Conservation (phyloP, 2,797 vertebrate species). For the Liasis olivaceus region DNA sequence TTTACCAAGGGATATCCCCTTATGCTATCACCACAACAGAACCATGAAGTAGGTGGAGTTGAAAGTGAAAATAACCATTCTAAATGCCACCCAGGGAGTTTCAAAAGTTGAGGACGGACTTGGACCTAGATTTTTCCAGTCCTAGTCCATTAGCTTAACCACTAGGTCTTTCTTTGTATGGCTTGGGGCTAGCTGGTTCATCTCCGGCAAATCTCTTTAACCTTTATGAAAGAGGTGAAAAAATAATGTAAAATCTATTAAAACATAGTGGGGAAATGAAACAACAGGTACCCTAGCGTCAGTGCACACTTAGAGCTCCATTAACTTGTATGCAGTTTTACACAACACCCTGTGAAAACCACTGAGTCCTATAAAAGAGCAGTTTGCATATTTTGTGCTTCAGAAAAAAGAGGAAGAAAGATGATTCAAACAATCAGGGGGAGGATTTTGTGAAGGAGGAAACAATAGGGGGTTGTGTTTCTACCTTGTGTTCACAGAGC, state of each 20-base stretch:
- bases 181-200: not conserved
- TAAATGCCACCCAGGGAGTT: not conserved
- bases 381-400: constrained; percentile 24
- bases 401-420: not conserved
- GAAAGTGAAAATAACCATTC: not conserved
- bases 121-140: not conserved
- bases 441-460: constrained; percentile 22
- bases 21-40: not conserved
- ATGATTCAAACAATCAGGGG: constrained; percentile 33
- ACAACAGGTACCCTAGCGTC: constrained; percentile 28
- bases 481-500: constrained; percentile 12
- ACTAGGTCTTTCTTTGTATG: not conserved
- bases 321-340: constrained; percentile 29
- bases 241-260: not conserved
- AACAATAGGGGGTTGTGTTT: not conserved
- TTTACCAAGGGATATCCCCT: not conserved
- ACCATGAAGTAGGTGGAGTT: not conserved
- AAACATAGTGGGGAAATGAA: constrained; percentile 22
- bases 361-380: constrained; percentile 32
- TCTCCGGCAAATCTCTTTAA: not conserved
- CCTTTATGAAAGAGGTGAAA: not conserved
- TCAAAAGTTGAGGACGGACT: not conserved
- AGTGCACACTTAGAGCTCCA: not conserved
- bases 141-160: not conserved
- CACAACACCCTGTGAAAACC: constrained; percentile 6